These are phyloP conservation scores for Hyppa rectilinea DNA, from an alignment of 2,888 invertebrate species.

Conservation along the genomic window DNA sequence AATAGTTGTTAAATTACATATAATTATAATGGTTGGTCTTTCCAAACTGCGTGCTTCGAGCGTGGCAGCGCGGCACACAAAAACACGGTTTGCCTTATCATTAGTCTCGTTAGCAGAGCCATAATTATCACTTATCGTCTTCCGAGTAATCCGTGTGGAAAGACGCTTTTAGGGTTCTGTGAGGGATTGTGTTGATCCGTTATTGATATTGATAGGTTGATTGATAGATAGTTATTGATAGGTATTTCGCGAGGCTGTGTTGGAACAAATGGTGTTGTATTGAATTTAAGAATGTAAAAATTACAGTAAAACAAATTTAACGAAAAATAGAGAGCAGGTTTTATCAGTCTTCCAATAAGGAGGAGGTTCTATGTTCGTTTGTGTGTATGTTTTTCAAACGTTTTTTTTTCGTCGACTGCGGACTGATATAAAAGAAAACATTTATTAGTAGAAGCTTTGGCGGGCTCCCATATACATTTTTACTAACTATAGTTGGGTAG, in stretches of 20 bases:
- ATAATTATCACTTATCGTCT: slow-evolving; percentile 77
- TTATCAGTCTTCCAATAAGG: too few relatives aligned
- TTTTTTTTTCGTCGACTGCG: too few relatives aligned
- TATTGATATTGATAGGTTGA: slow-evolving; percentile 4
- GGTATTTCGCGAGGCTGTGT: not conserved
- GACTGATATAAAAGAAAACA: too few relatives aligned
- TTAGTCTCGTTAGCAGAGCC: slow-evolving; percentile 74
- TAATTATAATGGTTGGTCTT: slow-evolving; percentile 55
- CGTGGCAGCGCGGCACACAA: slow-evolving; percentile 51
- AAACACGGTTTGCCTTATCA: slow-evolving; percentile 71
- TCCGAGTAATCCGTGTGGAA: slow-evolving; percentile 61
- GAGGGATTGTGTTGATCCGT: not conserved
- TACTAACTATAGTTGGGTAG: too few relatives aligned
- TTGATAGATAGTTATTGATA: too few relatives aligned
- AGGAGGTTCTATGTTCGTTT: too few relatives aligned
- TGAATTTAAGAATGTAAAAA: too few relatives aligned
- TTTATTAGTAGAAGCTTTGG: too few relatives aligned
- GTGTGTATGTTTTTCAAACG: too few relatives aligned
- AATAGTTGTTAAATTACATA: slow-evolving; percentile 57
- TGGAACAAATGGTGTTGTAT: not conserved
- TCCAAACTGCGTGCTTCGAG: slow-evolving; percentile 41
- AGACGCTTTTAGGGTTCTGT: slow-evolving; percentile 55
- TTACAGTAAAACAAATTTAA: not conserved
- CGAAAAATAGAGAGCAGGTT: not conserved
- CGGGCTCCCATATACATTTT: too few relatives aligned